Percentiles rank a stretch among this genome's conserved stretches.
These are phyloP conservation scores for Taxidea taxus DNA, from an alignment of 2,113 vertebrate genomes.

Conservation along the genomic window DNA sequence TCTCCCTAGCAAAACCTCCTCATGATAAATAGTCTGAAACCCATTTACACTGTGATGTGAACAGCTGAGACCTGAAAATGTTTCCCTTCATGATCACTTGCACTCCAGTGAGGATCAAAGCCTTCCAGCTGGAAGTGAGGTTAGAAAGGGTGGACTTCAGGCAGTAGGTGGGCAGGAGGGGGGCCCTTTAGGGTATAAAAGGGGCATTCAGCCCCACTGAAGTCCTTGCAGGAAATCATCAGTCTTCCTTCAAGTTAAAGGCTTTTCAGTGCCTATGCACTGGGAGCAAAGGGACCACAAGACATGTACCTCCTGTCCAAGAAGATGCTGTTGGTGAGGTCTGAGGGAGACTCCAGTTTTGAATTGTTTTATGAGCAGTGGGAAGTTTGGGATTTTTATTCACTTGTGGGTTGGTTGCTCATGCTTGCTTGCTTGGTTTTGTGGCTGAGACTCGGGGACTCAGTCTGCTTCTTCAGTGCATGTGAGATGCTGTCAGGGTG, in stretches of 20 bases:
- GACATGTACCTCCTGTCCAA: neutral
- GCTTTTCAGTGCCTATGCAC: neutral
- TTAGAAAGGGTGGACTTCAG: neutral
- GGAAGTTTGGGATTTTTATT: neutral
- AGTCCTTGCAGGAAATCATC: neutral
- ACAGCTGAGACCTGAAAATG: neutral
- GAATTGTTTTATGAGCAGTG: neutral
- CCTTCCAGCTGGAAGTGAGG: neutral
- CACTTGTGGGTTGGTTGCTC: neutral
- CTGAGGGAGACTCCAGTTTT: neutral
- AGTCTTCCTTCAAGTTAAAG: neutral
- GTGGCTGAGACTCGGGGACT: neutral
- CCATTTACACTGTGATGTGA: neutral
- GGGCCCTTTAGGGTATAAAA: accelerated
- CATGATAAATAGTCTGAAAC: neutral
- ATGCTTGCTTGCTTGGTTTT: neutral
- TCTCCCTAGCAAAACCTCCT: neutral
- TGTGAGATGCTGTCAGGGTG: neutral
- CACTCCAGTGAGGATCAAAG: neutral
- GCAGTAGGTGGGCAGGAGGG: neutral
- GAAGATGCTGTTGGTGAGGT: neutral
- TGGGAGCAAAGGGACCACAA: neutral
- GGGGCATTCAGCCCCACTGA: neutral
- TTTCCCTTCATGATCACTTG: neutral
- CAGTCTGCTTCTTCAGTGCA: neutral